Evolutionary conservation across 2,797 vertebrate genomes (phyloP).

Genomic region (Phataginus tetradactyla): DNA sequence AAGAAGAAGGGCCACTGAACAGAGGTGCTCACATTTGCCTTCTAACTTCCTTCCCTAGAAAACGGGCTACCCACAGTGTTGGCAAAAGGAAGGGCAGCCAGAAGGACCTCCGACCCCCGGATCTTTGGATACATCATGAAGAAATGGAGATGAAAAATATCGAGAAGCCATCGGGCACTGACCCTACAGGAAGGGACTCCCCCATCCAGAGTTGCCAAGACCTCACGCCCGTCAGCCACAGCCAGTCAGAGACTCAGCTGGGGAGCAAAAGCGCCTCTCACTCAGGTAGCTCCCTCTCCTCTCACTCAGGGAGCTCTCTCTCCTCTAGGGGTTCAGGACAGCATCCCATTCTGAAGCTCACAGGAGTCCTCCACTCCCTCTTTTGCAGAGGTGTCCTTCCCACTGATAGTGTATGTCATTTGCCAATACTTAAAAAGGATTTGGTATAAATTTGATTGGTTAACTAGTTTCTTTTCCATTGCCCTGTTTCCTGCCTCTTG

Average conservation of each 20-base stretch:
- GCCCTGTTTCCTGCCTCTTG: background rate
- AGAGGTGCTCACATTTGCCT: background rate
- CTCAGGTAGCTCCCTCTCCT: slow-evolving; percentile 86
- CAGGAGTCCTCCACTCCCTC: background rate
- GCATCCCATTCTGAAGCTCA: fast-evolving
- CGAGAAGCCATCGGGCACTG: slow-evolving; percentile 90
- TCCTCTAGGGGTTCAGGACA: background rate
- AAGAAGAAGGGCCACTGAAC: background rate
- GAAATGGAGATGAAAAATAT: slow-evolving; percentile 99
- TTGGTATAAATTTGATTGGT: background rate
- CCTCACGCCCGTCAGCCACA: slow-evolving; percentile 93
- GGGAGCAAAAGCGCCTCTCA: slow-evolving; percentile 94
- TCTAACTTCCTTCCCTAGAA: slow-evolving; percentile 85
- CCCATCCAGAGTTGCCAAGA: slow-evolving; percentile 94
- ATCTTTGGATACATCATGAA: slow-evolving; percentile 98
- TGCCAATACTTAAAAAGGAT: background rate
- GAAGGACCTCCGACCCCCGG: slow-evolving; percentile 95
- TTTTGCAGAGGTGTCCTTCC: background rate
- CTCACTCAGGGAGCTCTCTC: slow-evolving; percentile 63
- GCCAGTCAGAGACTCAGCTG: slow-evolving; percentile 95
- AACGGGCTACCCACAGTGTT: slow-evolving; percentile 93
- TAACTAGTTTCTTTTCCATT: background rate
- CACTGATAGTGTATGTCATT: background rate
- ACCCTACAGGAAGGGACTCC: slow-evolving; percentile 89
- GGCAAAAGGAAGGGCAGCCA: slow-evolving; percentile 96